Percentiles rank a stretch among this genome's conserved stretches.
phyloP scores from a whole-genome alignment of 2,888 invertebrate species.

The Pollenia angustigena region DNA sequence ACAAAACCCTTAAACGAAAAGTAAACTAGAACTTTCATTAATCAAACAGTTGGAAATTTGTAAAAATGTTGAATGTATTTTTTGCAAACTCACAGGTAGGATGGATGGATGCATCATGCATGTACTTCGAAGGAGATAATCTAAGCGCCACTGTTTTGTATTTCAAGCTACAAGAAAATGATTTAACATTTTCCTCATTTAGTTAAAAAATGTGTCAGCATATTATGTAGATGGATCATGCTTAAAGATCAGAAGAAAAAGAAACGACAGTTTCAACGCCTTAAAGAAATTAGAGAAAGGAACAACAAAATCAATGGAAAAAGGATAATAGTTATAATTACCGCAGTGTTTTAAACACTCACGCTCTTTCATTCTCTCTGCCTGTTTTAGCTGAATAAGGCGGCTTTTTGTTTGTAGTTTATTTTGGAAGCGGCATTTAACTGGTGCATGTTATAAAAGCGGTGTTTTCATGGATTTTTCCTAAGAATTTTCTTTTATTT shows the following conservation, averaged over 20 bases:
- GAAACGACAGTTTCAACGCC: constrained; percentile 71
- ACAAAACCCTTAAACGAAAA: constrained; percentile 8
- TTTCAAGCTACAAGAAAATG: constrained; percentile 44
- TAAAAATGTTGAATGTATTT: constrained; percentile 19
- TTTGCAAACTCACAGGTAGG: constrained; percentile 70
- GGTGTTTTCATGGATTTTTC: constrained; percentile 63
- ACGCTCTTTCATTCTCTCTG: not conserved
- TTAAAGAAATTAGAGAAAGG: constrained; percentile 50
- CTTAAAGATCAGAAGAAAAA: constrained; percentile 42
- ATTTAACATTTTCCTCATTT: constrained; percentile 35
- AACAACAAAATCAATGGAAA: constrained; percentile 18
- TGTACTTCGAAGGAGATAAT: constrained; percentile 41
- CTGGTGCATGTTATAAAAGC: constrained; percentile 17
- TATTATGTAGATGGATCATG: constrained; percentile 41
- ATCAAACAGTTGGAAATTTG: constrained; percentile 74
- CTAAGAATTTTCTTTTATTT: constrained; percentile 40
- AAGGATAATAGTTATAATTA: constrained; percentile 66
- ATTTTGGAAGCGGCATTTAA: not conserved
- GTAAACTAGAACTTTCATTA: constrained; percentile 65
- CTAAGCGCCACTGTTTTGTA: constrained; percentile 72
- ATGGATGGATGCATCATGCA: not conserved
- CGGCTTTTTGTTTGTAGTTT: constrained; percentile 58
- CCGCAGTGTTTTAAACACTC: constrained; percentile 51
- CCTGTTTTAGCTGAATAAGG: not conserved
- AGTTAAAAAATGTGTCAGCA: constrained; percentile 68